Evolutionary conservation across 2,888 invertebrate genomes (phyloP), one percentile per base, ranked within the genome.

Genomic region (Panopea generosa): DNA sequence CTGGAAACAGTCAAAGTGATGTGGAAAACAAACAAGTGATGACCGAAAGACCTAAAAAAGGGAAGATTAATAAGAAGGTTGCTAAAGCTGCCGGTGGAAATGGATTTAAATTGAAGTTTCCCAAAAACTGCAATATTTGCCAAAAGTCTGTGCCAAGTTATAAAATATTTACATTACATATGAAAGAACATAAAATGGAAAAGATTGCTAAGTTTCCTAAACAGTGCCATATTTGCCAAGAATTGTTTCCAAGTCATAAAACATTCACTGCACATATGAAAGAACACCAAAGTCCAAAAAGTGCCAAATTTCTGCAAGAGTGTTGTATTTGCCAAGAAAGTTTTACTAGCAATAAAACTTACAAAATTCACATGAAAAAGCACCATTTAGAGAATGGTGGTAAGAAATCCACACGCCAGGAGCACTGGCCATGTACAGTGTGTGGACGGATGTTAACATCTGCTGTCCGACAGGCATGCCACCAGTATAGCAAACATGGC

Each of bases 401-500:
- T 11, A 22, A 22, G 1, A 29, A 50, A 40, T 40, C 20, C 22
- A 24, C 11, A 14, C 29, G 27, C 18, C 47, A 61, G 24, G 53
- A 69, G 14, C 26, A 43, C 22, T 73, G 73, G 73, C 73, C 67
- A 43, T 73, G 73, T 45, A 26, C 53, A 24, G 67, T 67, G 24
- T 73, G 73, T 50, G 38, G 29, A 16, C 59, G 67, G 16, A 24
- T 24, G 1, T 38, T 73, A n/a, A 62, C 67, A 1, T 60, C 73
- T 1, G 62, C 57, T 1, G 73, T 73, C 4, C 45, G 73, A 22
- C 67, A 67, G 18, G 73, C 73, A 2, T 73, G 73, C 55, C 73
- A 73, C 22, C 57, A 67, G 38, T 67, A 67, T 62, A 73, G 73
- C 33, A 73, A 73, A 56, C 73, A 73, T 52, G 73, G 73, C 4